Evolutionary conservation across 2,113 vertebrate genomes (phyloP).

Genomic region (Dasyurus viverrinus): DNA sequence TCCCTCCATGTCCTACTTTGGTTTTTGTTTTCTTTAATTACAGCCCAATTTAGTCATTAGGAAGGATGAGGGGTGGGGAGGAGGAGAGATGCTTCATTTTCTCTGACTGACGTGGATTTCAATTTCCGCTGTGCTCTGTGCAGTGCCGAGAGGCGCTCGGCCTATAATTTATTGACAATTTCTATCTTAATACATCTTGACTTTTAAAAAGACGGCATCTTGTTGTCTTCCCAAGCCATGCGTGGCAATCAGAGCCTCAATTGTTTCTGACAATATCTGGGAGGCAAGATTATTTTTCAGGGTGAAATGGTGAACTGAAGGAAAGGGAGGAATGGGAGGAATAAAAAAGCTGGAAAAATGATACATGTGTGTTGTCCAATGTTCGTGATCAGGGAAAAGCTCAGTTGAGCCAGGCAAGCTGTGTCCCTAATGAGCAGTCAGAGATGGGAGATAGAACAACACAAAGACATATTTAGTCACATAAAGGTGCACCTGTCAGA

Average conservation of each 20-base stretch:
- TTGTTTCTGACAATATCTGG: conserved; percentile 48
- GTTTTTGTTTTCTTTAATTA: background rate
- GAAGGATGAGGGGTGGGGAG: background rate
- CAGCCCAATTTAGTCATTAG: background rate
- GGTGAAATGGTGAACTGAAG: conserved; percentile 24
- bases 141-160: fast-evolving
- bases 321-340: fast-evolving
- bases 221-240: background rate
- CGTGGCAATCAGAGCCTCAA: background rate
- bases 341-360: background rate
- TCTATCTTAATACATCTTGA: conserved; percentile 60
- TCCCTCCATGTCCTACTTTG: background rate
- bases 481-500: background rate
- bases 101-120: background rate
- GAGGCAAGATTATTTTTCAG: conserved; percentile 40
- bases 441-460: conserved; percentile 65
- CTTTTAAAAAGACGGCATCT: conserved; percentile 57
- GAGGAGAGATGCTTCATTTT: background rate
- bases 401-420: background rate
- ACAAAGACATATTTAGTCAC: background rate
- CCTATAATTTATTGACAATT: conserved; percentile 62
- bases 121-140: background rate
- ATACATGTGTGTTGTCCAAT: conserved; percentile 2
- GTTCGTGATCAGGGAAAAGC: background rate
- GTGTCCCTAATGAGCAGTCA: conserved; percentile 64